Evolutionary conservation across 2,888 invertebrate species (phyloP).

Genomic region (Tiphia femorata): DNA sequence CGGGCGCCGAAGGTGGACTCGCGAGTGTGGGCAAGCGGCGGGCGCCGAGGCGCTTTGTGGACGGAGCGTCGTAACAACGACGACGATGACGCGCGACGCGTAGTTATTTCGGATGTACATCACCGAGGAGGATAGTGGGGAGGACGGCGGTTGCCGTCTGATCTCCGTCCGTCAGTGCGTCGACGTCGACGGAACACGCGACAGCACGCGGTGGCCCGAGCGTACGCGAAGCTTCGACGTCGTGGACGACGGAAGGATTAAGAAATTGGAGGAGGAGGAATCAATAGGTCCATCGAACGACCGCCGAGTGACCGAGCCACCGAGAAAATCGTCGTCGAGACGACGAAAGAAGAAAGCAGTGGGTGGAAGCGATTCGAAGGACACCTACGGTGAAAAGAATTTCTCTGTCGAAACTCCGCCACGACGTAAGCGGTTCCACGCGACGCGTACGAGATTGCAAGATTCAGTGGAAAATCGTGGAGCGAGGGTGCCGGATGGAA

Average conservation of each 20-base stretch:
- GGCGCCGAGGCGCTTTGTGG: slow-evolving; percentile 10
- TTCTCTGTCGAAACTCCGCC: too few species aligned
- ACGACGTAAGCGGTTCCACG: too few species aligned
- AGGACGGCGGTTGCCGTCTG: slow-evolving; percentile 63
- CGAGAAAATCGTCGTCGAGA: too few species aligned
- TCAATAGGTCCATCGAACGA: too few species aligned
- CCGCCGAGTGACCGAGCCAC: too few species aligned
- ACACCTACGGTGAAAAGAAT: too few species aligned
- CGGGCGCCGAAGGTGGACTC: neutral
- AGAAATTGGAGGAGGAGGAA: too few species aligned
- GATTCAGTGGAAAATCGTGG: too few species aligned
- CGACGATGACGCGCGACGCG: slow-evolving; percentile 38
- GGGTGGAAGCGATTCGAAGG: too few species aligned
- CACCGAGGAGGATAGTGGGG: slow-evolving; percentile 57
- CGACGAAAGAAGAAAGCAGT: too few species aligned
- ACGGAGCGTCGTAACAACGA: slow-evolving; percentile 22
- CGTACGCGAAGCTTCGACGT: slow-evolving; percentile 13
- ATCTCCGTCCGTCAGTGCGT: slow-evolving; percentile 59
- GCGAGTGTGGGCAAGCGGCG: neutral
- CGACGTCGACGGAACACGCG: slow-evolving; percentile 41
- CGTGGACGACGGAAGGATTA: neutral
- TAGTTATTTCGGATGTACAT: slow-evolving; percentile 62
- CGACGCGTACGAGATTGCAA: too few species aligned
- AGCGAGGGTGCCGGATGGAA: too few species aligned
- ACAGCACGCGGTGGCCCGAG: slow-evolving; percentile 22